Evolutionary conservation across 2,888 invertebrate species (phyloP), one percentile per base, ranked within the genome.

Genomic region (Melieria crassipennis): DNA sequence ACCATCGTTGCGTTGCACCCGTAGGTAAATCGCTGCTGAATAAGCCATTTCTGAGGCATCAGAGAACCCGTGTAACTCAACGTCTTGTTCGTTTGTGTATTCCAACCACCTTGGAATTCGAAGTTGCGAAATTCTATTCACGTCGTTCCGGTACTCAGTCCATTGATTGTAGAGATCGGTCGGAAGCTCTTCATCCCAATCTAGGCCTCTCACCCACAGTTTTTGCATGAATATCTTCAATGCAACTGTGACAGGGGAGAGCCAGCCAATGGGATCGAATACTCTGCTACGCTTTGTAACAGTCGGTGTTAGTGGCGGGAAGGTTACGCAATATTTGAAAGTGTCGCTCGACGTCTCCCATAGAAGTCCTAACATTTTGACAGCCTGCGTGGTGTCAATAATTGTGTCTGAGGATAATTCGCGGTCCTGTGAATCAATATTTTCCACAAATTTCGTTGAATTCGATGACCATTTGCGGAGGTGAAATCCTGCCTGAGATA

Each of bases 31-130:
- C 5, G 67, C 58, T 42, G 74, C 74, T n/a, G 74, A 57, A 46
- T 72, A 74, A 4, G 72, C 74, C 16, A 72, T 10, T 42, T 71
- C 65, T 4, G 71, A 70, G 5, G 74, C 60, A 60, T 71, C 74
- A 13, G 72, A 13, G 52, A 75, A 74, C 2, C 71, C 72, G n/a
- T 73, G 75, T 2, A 75, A 61, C 52, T 75, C 71, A 16, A 67
- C 30, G 3, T 56, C 9, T 43, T 69, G 63, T 47, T n/a, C 58
- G 45, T 10, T 13, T 16, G 45, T 30, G n/a, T 56, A 64, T 7
- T 65, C 45, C 1, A 69, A 42, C 70, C 73, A 73, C 57, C 68
- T 70, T 4, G 71, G 73, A 45, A 73, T 69, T 9, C 46, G 43
- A 13, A 73, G 46, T 9, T 66, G 42, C 9, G 30, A 16, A 7